Base-by-base conservation (phyloP, 2,888 invertebrate genomes). In the Sinohyriopsis cumingii region DNA sequence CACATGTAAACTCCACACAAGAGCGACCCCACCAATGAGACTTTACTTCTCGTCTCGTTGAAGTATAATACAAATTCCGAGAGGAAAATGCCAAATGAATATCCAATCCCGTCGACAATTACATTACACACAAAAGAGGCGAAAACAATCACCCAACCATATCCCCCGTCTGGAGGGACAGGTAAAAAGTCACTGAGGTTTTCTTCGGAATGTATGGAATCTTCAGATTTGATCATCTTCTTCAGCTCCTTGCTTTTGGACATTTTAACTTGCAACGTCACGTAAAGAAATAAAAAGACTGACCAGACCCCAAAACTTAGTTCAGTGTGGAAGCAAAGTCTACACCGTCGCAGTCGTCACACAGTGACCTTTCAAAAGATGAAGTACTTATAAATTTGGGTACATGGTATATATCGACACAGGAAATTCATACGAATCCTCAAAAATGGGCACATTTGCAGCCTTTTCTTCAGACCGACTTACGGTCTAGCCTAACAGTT, bases 41-140 rank as follows among this genome's bases (percentile, higher is more conserved):
- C 95, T 84, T 94, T 92, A 1, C 94, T 93, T 81, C 95, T 95
- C 60, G 95, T 94, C 88, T 93, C 94, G 0, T 92, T 63, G 85
- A 96, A 96, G 63, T 93, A 93, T 0, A 91, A 78, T 63, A 92
- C 91, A 65, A 97, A 95, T 12, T 93, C 91, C 0, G 91, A 88
- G 65, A 94, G 91, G 78, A 98, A 93, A 71, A 94, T 92, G 15
- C 95, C 95, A 83, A 96, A 96, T 55, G 95, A 95, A 91, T 96
- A 96, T 68, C 96, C 95, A 81, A 98, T 95, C 59, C 99, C 99
- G 87, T 99, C 99, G 24, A 98, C 96, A 62, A 99, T 92, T 61
- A 97, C 92, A 90, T 98, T 98, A 91, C 95, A 96, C 91, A 96
- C 92, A 91, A 99, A 97, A 3, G 98, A 97, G 0, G 96, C 96